phyloP scores from a whole-genome alignment of 2,888 invertebrate species.

The Chromoteleia sp. region DNA sequence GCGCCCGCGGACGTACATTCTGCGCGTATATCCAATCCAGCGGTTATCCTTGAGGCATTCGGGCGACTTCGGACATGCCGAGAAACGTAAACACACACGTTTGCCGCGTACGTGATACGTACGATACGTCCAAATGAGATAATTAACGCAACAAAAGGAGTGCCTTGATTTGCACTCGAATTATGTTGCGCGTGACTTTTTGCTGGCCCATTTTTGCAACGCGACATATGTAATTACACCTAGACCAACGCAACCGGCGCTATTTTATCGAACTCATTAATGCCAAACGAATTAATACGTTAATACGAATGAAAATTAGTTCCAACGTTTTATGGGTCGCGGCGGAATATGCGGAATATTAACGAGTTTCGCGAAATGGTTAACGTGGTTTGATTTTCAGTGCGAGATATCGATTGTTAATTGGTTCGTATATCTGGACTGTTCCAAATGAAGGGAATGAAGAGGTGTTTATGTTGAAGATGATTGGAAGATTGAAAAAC shows the following conservation, averaged over 20 bases:
- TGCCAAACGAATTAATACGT: constrained; percentile 56
- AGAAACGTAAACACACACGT: constrained; percentile 14
- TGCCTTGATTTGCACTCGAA: constrained; percentile 59
- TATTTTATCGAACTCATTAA: constrained; percentile 52
- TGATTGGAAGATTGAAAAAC: too few relatives aligned
- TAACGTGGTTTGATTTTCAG: background rate
- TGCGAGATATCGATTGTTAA: too few relatives aligned
- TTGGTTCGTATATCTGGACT: too few relatives aligned
- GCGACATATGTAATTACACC: constrained; percentile 48
- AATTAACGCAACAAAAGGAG: constrained; percentile 58
- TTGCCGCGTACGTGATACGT: background rate
- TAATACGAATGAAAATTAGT: constrained; percentile 52
- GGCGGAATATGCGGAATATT: constrained; percentile 12
- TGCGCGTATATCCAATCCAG: constrained; percentile 1
- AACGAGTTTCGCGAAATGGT: constrained; percentile 3
- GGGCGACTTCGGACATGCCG: constrained; percentile 23
- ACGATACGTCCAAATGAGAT: constrained; percentile 24
- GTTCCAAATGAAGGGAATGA: too few relatives aligned
- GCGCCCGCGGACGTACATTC: background rate
- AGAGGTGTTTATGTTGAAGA: too few relatives aligned
- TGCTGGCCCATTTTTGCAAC: constrained; percentile 39
- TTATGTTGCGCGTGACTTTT: constrained; percentile 48
- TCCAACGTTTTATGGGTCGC: constrained; percentile 23
- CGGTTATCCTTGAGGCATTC: constrained; percentile 42
- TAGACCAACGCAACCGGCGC: constrained; percentile 13